These are phyloP conservation scores for Otocyon megalotis DNA, from an alignment of 2,113 vertebrate species.

Conservation along the genomic window DNA sequence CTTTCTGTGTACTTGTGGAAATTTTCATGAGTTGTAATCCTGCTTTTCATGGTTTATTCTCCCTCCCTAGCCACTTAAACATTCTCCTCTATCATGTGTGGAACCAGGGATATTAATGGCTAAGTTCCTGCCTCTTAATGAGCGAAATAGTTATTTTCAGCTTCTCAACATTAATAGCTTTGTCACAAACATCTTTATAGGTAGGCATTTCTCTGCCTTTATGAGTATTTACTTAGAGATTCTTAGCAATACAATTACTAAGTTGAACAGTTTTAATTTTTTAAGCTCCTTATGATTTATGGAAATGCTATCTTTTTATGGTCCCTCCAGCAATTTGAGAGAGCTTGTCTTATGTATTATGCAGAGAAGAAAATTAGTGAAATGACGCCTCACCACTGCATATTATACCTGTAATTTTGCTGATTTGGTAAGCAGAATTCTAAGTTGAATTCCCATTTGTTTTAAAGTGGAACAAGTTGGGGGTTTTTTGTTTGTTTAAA, in stretches of 20 bases:
- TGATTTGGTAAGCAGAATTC: constrained; percentile 44
- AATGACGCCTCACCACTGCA: neutral
- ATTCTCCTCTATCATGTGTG: neutral
- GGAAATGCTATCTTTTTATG: neutral
- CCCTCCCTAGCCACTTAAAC: neutral
- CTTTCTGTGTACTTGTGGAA: neutral
- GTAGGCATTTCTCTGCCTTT: neutral
- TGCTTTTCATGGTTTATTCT: neutral
- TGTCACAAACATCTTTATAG: neutral
- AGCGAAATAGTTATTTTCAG: constrained; percentile 23
- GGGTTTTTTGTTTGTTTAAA: neutral
- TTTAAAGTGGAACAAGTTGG: neutral
- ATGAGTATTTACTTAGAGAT: neutral
- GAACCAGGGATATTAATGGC: neutral
- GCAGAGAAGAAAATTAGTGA: constrained; percentile 14
- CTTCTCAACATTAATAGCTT: neutral
- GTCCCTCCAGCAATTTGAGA: neutral
- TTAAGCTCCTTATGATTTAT: neutral
- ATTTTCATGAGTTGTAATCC: neutral
- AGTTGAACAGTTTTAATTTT: neutral
- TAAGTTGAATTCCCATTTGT: neutral
- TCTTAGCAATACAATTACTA: neutral
- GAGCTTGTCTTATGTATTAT: neutral
- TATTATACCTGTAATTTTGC: constrained; percentile 19
- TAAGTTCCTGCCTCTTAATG: constrained; percentile 1